These are phyloP conservation scores for Prionchulus punctatus DNA, from an alignment of 2,888 invertebrate species.

Conservation along the genomic window DNA sequence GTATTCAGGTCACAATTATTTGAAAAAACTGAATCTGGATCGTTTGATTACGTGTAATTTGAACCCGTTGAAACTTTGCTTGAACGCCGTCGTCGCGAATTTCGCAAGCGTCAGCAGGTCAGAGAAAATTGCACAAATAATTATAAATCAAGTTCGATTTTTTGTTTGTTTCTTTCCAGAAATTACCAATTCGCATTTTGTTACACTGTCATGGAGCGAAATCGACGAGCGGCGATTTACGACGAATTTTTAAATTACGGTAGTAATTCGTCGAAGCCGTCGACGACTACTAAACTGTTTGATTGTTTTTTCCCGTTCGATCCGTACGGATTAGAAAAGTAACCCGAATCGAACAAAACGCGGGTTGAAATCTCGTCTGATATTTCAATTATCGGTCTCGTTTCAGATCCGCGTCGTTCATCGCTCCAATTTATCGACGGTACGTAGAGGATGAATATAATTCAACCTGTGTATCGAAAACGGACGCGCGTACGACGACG, in stretches of 20 bases:
- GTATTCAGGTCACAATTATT: conserved; percentile 49
- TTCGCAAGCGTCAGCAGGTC: conserved; percentile 37
- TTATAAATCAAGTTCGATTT: conserved; percentile 29
- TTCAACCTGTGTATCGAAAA: neutral
- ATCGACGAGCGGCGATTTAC: conserved; percentile 38
- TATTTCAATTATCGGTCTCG: neutral
- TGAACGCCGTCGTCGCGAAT: conserved; percentile 32
- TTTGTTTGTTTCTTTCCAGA: conserved; percentile 20
- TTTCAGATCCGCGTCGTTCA: neutral
- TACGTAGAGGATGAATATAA: neutral
- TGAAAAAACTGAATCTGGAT: conserved; percentile 63
- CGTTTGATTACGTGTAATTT: conserved; percentile 66
- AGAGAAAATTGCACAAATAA: conserved; percentile 2
- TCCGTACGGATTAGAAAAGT: conserved; percentile 59
- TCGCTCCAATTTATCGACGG: neutral
- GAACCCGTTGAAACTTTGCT: conserved; percentile 70
- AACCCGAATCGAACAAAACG: conserved; percentile 20
- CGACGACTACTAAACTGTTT: conserved; percentile 39
- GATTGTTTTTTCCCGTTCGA: conserved; percentile 76
- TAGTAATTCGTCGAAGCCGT: too few species aligned
- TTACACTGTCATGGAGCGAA: conserved; percentile 70
- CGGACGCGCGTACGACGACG: neutral
- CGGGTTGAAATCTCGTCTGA: neutral
- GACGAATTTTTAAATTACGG: too few species aligned
- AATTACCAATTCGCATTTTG: conserved; percentile 78